Percentiles rank a stretch among this genome's conserved stretches.
Conservation (phyloP, 2,113 vertebrate genomes). For the Sinocyclocheilus grahami region DNA sequence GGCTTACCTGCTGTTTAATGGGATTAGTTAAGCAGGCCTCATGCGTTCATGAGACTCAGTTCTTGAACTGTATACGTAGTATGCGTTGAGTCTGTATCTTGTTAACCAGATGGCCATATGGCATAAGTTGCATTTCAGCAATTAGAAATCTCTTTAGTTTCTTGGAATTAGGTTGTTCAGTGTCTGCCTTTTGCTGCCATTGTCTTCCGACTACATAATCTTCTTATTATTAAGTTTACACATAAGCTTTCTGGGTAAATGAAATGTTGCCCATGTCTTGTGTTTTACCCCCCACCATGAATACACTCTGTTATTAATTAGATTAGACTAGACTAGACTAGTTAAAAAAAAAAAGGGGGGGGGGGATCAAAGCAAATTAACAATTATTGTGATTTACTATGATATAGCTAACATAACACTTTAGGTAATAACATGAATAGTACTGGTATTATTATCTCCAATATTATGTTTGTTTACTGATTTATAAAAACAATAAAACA, state of each 20-base stretch:
- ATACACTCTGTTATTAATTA: background rate
- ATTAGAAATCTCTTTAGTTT: slow-evolving; percentile 22
- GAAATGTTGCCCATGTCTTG: background rate
- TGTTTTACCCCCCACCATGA: background rate
- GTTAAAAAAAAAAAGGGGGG: too few relatives aligned
- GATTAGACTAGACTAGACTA: background rate
- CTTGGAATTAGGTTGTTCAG: background rate
- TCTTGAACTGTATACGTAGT: background rate
- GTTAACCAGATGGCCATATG: slow-evolving; percentile 47
- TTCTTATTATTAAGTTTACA: background rate
- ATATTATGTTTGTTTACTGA: background rate
- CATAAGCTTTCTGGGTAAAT: background rate
- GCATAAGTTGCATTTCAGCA: slow-evolving; percentile 7
- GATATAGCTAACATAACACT: background rate
- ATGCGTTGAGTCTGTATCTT: slow-evolving; percentile 15
- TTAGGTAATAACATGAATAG: background rate
- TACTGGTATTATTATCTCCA: background rate
- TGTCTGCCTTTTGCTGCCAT: background rate
- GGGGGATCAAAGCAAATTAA: background rate
- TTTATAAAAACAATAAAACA: background rate
- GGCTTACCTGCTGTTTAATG: slow-evolving; percentile 42
- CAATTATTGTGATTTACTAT: background rate
- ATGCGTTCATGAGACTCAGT: slow-evolving; percentile 8
- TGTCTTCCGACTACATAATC: slow-evolving; percentile 10
- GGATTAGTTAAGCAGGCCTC: slow-evolving; percentile 49